Evolutionary conservation across 2,888 invertebrate genomes (phyloP), one percentile per base, ranked within the genome.

Genomic region (Athalia cordata): DNA sequence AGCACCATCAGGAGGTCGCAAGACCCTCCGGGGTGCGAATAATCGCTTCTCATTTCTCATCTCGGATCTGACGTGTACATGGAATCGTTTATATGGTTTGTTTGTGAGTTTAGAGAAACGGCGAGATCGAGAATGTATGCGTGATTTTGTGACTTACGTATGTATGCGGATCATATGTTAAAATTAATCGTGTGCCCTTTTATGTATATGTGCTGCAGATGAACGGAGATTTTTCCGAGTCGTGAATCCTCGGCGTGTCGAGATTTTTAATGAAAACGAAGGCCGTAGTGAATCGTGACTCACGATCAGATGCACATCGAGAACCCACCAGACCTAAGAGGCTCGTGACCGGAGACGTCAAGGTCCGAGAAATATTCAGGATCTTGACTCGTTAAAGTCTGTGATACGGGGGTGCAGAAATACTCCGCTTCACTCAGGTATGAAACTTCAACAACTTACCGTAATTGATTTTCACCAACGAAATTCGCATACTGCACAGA

Each of bases 221-320:
- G 57, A 72, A 59, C 72, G 57, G 47, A 59, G 57, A 59, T 45
- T 72, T 72, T 72, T 29, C 29, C 59, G 59, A 72, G 59, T 52
- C 72, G 72, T 59, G 59, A 72, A 72, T 72, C 59, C 59, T 47
- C 9, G 59, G 45, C 57, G 59, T 57, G 72, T 72, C 59, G 72
- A 72, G 57, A 72, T 72, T 72, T 72, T 72, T 72, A 72, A 72
- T 72, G n/a, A 43, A 7, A 3, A 72, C 59, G 57, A 72, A 72
- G 72, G 72, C 72, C 72, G 43, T 59, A 2, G 29, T 29, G 29
- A 29, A 29, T 29, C 59, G 72, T 72, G 72, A 72, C 45, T 72
- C 72, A 59, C 72, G 72, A 72, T 72, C 72, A 57, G 72, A 72
- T 57, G 72, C 68, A 43, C 68, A 68, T 52, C 55, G 68, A 55